These are phyloP conservation scores for Mus minutoides DNA, from an alignment of 2,797 vertebrate genomes.

Conservation along the genomic window DNA sequence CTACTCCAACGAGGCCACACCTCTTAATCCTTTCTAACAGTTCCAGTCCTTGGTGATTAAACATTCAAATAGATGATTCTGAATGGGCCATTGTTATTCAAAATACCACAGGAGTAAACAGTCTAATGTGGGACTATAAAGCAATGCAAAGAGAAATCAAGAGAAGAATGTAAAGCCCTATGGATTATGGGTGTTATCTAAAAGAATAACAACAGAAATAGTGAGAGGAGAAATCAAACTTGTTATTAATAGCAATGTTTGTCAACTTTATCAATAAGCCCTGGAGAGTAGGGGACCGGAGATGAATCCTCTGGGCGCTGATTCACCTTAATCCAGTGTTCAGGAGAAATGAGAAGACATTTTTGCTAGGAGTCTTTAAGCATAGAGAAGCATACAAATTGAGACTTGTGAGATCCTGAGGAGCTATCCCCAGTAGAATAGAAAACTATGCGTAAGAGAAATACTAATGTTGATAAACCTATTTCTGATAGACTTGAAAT, in stretches of 20 bases:
- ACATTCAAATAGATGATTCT: background rate
- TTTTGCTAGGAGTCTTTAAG: background rate
- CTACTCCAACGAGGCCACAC: background rate
- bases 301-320: background rate
- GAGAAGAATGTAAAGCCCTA: background rate
- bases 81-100: background rate
- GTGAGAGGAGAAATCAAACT: background rate
- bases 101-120: background rate
- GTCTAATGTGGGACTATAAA: background rate
- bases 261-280: background rate
- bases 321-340: background rate
- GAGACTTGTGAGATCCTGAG: background rate
- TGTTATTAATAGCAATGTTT: background rate
- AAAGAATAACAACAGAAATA: conserved; percentile 4
- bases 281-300: background rate
- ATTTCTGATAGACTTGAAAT: background rate
- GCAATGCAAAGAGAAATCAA: background rate
- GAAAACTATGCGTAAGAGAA: background rate
- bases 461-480: background rate
- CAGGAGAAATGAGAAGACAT: background rate
- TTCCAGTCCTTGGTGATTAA: background rate
- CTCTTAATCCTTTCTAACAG: background rate
- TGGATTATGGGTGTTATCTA: background rate
- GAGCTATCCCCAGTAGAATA: background rate
- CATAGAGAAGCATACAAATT: background rate